Conservation (phyloP, 2,113 vertebrate genomes). For the Athene cunicularia region DNA sequence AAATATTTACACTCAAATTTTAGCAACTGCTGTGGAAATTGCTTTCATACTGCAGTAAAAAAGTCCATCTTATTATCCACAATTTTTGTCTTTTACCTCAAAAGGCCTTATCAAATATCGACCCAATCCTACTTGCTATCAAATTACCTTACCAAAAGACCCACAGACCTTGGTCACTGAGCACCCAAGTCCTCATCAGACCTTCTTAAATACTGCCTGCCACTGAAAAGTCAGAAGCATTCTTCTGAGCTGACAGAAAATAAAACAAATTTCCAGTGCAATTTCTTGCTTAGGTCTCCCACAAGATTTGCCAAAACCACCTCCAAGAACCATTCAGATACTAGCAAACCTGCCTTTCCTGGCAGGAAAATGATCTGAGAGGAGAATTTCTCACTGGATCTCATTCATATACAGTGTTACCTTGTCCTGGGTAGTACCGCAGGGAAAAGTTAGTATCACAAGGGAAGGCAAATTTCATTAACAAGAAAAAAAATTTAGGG, state of each 20-base stretch:
- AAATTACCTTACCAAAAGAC: neutral
- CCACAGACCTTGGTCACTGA: neutral
- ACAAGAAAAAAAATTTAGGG: neutral
- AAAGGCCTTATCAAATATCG: neutral
- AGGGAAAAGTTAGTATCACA: neutral
- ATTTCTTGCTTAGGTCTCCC: neutral
- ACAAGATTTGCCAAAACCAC: neutral
- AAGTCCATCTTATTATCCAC: neutral
- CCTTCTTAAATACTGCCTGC: neutral
- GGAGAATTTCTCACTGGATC: neutral
- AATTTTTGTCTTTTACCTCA: neutral
- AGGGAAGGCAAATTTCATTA: conserved; percentile 25
- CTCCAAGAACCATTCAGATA: neutral
- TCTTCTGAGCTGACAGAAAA: neutral
- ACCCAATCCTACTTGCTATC: neutral
- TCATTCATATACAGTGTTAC: neutral
- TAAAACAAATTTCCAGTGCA: neutral
- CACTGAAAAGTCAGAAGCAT: neutral
- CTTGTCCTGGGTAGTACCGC: neutral
- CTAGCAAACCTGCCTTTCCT: neutral
- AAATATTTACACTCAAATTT: conserved; percentile 4
- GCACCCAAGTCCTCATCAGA: neutral
- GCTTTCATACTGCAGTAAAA: neutral
- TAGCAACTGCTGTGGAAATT: conserved; percentile 1
- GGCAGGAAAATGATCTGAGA: neutral